A percentile compares a stretch with the other conserved stretches of the same genome.
phyloP scores from a whole-genome alignment of 2,888 invertebrate genomes.

The Calameuta filiformis region DNA sequence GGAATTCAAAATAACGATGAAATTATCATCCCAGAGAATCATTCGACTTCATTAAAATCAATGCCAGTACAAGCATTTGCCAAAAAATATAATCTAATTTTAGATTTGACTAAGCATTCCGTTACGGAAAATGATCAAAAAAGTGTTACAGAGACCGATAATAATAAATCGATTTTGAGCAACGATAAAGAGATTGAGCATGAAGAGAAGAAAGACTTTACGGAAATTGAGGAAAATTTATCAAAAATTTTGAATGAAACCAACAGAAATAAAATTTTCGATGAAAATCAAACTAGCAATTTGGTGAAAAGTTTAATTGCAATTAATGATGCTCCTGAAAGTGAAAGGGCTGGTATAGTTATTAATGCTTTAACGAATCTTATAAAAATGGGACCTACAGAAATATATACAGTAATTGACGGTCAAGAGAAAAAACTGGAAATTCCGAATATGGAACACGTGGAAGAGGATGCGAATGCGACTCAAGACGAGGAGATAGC shows the following conservation, averaged over 20 bases:
- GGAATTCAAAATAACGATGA: not conserved
- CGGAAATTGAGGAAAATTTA: conserved; percentile 8
- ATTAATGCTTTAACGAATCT: conserved; percentile 29
- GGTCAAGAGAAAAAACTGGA: not conserved
- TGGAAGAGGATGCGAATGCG: not conserved
- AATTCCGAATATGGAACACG: not conserved
- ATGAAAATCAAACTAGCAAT: conserved; percentile 24
- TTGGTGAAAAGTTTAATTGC: conserved; percentile 15
- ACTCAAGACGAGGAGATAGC: conserved; percentile 8
- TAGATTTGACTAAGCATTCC: conserved; percentile 23
- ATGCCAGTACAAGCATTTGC: conserved; percentile 44
- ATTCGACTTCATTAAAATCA: conserved; percentile 9
- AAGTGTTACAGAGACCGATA: not conserved
- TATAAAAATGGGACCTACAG: conserved; percentile 10
- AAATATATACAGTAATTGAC: not conserved
- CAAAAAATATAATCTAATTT: conserved; percentile 41
- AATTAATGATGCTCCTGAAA: conserved; percentile 29
- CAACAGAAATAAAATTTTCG: not conserved
- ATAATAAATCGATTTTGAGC: not conserved
- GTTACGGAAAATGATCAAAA: not conserved
- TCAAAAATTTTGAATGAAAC: not conserved
- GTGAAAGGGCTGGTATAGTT: conserved; percentile 27
- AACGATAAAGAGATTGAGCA: not conserved
- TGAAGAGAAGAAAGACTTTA: not conserved
- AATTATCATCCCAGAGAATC: conserved; percentile 13